These are phyloP conservation scores for Diachrysia chrysitis DNA, from an alignment of 2,888 invertebrate genomes.

Conservation along the genomic window DNA sequence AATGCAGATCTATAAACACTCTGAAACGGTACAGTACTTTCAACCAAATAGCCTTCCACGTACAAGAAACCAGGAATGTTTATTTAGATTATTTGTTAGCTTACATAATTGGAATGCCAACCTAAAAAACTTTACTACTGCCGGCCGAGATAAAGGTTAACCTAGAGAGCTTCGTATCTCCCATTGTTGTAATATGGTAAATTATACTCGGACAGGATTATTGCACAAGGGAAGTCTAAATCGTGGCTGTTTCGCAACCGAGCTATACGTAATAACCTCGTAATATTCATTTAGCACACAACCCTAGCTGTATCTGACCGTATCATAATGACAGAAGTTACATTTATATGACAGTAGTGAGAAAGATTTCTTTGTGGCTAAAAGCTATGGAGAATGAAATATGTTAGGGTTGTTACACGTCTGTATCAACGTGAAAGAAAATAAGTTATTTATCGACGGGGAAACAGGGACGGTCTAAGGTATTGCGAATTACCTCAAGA, in stretches of 20 bases:
- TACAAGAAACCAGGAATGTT: slow-evolving; percentile 41
- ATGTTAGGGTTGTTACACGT: slow-evolving; percentile 57
- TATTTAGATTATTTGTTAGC: slow-evolving; percentile 54
- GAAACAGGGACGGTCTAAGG: slow-evolving; percentile 55
- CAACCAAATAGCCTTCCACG: slow-evolving; percentile 29
- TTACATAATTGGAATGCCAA: slow-evolving; percentile 46
- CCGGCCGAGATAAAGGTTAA: slow-evolving; percentile 43
- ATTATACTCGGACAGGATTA: slow-evolving; percentile 46
- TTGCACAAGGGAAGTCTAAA: slow-evolving; percentile 39
- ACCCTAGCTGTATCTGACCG: slow-evolving; percentile 37
- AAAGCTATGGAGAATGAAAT: slow-evolving; percentile 68
- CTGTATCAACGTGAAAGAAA: slow-evolving; percentile 66
- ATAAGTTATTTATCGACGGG: slow-evolving; percentile 65
- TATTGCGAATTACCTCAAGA: slow-evolving; percentile 63
- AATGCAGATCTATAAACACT: slow-evolving; percentile 21
- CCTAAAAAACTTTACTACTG: slow-evolving; percentile 48
- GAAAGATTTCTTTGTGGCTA: slow-evolving; percentile 60
- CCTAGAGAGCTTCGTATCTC: slow-evolving; percentile 32
- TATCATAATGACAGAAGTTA: slow-evolving; percentile 61
- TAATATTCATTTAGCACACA: slow-evolving; percentile 52
- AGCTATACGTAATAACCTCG: slow-evolving; percentile 27
- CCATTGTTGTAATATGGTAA: slow-evolving; percentile 50
- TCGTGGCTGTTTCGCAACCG: slow-evolving; percentile 26
- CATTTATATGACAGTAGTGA: slow-evolving; percentile 63
- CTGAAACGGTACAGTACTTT: slow-evolving; percentile 40